These are phyloP conservation scores for Coregonus clupeaformis DNA, from an alignment of 2,113 vertebrate species.

Conservation along the genomic window DNA sequence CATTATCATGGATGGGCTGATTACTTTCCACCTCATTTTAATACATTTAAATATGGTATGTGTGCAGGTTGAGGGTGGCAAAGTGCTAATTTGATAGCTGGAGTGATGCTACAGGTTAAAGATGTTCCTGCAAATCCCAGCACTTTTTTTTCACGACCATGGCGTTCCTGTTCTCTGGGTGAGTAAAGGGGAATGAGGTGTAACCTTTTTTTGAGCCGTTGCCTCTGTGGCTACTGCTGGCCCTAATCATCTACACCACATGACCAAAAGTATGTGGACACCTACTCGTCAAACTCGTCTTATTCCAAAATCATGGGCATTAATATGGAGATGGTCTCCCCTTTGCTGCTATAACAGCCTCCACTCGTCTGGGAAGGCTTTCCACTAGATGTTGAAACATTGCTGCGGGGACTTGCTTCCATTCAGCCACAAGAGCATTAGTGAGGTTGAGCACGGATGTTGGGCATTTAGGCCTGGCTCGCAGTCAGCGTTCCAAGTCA, in stretches of 20 bases:
- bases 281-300: too few species aligned
- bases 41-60: conserved; percentile 63
- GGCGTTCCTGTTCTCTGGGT: conserved; percentile 16
- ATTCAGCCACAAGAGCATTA: too few species aligned
- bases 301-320: too few species aligned
- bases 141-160: neutral
- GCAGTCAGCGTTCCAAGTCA: too few species aligned
- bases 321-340: too few species aligned
- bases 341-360: too few species aligned
- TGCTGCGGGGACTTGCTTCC: too few species aligned
- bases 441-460: too few species aligned
- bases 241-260: conserved; percentile 38
- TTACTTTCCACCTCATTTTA: conserved; percentile 60
- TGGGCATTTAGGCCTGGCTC: too few species aligned
- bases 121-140: conserved; percentile 39
- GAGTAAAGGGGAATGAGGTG: conserved; percentile 38
- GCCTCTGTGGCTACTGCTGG: neutral
- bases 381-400: too few species aligned
- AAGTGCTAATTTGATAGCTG: conserved; percentile 49
- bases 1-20: conserved; percentile 61
- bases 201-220: conserved; percentile 18
- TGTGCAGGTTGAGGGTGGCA: conserved; percentile 23
- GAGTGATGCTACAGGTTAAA: conserved; percentile 53
- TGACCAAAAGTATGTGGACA: too few species aligned
- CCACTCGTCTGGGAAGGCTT: too few species aligned